phyloP scores from a whole-genome alignment of 2,113 vertebrate genomes.

The Sclerurus mexicanus region DNA sequence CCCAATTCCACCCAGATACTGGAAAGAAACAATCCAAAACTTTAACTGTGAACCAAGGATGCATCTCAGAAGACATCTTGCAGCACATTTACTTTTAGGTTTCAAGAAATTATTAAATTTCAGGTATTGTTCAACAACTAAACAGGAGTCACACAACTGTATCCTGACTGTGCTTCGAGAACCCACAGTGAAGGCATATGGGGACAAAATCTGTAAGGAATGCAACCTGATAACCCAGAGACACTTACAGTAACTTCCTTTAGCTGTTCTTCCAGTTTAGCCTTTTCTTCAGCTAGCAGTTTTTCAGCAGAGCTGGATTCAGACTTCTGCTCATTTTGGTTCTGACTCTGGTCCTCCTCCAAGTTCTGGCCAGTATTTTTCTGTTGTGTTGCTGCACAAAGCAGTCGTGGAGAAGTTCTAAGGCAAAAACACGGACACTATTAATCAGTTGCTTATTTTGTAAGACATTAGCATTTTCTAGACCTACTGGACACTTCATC shows the following conservation, averaged over 20 bases:
- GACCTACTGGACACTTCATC: background rate
- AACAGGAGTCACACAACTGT: background rate
- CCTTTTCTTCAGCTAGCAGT: conserved; percentile 81
- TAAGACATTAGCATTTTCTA: background rate
- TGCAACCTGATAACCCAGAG: background rate
- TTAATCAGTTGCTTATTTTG: background rate
- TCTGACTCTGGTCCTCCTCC: conserved; percentile 80
- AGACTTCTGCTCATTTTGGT: conserved; percentile 69
- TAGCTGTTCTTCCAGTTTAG: conserved; percentile 87
- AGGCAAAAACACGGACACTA: background rate
- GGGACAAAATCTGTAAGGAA: rapidly evolving
- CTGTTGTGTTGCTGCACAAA: conserved; percentile 88
- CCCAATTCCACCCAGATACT: background rate
- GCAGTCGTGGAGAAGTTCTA: conserved; percentile 74
- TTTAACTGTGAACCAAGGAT: background rate
- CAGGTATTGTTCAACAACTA: background rate
- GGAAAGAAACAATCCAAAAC: background rate
- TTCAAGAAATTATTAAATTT: background rate
- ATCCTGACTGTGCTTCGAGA: background rate
- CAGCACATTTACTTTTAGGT: background rate
- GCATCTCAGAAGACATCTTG: background rate
- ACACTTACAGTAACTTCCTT: conserved; percentile 85
- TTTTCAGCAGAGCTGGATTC: conserved; percentile 77
- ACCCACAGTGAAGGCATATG: rapidly evolving
- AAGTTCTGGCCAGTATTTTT: conserved; percentile 77